These are phyloP conservation scores for Crotalus helleri DNA, from an alignment of 2,113 vertebrate genomes.

Conservation along the genomic window DNA sequence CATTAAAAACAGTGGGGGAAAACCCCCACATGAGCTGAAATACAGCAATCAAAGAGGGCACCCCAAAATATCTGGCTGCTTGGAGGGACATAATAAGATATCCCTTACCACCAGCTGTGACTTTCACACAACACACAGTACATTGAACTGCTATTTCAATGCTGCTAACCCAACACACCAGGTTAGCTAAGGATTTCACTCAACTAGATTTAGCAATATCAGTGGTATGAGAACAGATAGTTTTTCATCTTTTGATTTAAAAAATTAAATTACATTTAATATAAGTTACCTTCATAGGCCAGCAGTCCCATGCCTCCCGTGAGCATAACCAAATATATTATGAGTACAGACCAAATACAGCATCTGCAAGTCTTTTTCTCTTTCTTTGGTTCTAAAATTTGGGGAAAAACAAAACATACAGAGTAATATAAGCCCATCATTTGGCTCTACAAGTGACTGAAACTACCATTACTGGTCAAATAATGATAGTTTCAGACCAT, in stretches of 20 bases:
- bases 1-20: neutral
- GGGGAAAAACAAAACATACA: neutral
- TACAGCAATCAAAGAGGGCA: neutral
- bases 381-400: constrained; percentile 57
- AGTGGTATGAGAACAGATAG: neutral
- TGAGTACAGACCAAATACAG: neutral
- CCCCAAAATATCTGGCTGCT: neutral
- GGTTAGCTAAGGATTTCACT: neutral
- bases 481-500: neutral
- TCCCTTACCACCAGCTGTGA: neutral
- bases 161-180: neutral
- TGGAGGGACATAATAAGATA: neutral
- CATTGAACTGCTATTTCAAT: neutral
- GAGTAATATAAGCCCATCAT: neutral
- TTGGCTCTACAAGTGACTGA: neutral
- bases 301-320: constrained; percentile 44
- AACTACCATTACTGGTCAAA: neutral
- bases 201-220: neutral
- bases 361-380: constrained; percentile 38
- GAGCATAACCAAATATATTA: constrained; percentile 62
- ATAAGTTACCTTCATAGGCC: constrained; percentile 58
- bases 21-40: neutral
- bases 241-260: neutral
- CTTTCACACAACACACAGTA: neutral
- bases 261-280: neutral